Percentiles rank a stretch among this genome's conserved stretches.
Conservation (phyloP, 2,113 vertebrate genomes). For the Ictalurus furcatus region DNA sequence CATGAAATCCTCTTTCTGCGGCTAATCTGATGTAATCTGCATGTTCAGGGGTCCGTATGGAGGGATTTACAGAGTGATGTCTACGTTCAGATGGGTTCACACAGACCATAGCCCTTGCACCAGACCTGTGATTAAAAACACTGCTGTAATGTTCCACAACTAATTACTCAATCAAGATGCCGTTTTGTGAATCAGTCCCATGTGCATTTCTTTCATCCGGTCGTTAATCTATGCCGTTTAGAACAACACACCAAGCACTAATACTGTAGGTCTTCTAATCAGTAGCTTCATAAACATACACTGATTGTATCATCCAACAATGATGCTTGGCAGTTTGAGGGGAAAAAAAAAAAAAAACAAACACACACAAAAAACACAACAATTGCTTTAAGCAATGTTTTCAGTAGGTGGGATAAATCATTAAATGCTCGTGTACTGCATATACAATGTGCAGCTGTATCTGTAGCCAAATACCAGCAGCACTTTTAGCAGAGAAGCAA, state of each 20-base stretch:
- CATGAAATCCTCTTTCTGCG: slow-evolving; percentile 36
- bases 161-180: background rate
- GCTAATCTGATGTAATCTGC: slow-evolving; percentile 50
- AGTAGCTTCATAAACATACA: background rate
- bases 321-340: background rate
- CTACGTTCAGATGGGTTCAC: background rate
- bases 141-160: background rate
- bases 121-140: background rate
- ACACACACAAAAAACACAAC: background rate
- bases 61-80: background rate
- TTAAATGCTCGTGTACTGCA: background rate
- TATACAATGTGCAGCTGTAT: background rate
- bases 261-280: too few relatives aligned
- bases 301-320: background rate
- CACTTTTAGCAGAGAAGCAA: background rate
- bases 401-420: background rate
- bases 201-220: background rate
- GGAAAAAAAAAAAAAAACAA: background rate
- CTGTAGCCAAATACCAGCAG: background rate
- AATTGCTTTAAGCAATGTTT: background rate
- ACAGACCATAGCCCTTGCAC: background rate
- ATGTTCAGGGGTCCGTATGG: slow-evolving; percentile 45
- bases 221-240: background rate
- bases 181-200: background rate
- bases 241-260: too few relatives aligned